These are phyloP conservation scores for Malacoctenus gilli DNA, from an alignment of 2,797 vertebrate genomes.

Conservation along the genomic window DNA sequence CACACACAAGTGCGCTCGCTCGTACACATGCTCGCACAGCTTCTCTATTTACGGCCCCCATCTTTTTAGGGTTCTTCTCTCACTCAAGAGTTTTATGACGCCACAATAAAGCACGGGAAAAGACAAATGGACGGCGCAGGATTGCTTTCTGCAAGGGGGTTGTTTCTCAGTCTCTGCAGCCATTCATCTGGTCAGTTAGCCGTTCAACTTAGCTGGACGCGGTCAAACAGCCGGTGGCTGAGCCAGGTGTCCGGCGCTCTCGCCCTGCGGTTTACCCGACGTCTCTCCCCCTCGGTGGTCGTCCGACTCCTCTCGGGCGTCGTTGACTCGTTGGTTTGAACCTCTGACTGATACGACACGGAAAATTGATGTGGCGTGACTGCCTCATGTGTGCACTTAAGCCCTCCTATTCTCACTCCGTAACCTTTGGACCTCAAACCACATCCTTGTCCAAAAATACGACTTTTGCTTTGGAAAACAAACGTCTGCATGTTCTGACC, in stretches of 20 bases:
- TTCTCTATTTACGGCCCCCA: conserved; percentile 53
- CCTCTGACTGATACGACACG: no score
- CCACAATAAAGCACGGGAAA: conserved; percentile 68
- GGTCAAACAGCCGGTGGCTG: conserved; percentile 12
- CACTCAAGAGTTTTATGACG: conserved; percentile 58
- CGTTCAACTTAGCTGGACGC: not conserved
- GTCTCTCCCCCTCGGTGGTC: no score
- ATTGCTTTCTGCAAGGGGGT: conserved; percentile 46
- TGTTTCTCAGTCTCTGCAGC: conserved; percentile 54
- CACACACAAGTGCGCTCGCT: conserved; percentile 23
- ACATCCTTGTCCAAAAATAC: no score
- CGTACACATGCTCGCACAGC: conserved; percentile 22
- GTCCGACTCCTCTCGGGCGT: no score
- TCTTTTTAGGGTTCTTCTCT: conserved; percentile 58
- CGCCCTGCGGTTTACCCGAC: conserved; percentile 1
- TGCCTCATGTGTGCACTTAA: no score
- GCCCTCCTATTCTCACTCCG: no score
- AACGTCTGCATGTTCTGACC: no score
- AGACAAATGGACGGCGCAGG: conserved; percentile 73
- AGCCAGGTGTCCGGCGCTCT: conserved; percentile 27
- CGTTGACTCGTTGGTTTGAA: no score
- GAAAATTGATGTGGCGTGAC: no score
- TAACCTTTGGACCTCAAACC: no score
- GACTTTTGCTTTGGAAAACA: no score
- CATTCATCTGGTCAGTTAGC: not conserved